These are phyloP conservation scores for Eremobia ochroleuca DNA, from an alignment of 2,888 invertebrate species.

Conservation along the genomic window DNA sequence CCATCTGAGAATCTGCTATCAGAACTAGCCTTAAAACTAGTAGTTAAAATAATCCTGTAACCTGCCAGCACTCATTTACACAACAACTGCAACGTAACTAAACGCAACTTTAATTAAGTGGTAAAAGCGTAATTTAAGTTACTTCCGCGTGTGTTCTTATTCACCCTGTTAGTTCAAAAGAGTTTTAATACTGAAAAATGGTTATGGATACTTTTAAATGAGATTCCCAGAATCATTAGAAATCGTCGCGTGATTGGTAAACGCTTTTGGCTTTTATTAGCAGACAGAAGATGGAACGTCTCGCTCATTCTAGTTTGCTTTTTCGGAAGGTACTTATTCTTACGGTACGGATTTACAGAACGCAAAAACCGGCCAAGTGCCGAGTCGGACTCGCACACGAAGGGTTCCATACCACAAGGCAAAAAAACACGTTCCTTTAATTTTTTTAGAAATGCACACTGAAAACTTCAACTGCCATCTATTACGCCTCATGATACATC, in stretches of 20 bases:
- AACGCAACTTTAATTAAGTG: constrained; percentile 45
- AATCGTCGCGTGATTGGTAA: not conserved
- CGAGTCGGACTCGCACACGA: too few relatives aligned
- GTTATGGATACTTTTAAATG: not conserved
- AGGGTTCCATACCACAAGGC: too few relatives aligned
- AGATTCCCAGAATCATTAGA: not conserved
- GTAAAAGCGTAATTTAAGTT: constrained; percentile 48
- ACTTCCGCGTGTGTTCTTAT: constrained; percentile 26
- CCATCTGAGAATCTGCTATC: not conserved
- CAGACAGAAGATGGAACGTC: not conserved
- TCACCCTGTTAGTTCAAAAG: constrained; percentile 10
- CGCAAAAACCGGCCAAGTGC: not conserved
- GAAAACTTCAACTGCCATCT: too few relatives aligned
- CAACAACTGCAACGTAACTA: constrained; percentile 34
- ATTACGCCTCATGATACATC: too few relatives aligned
- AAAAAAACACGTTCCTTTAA: too few relatives aligned
- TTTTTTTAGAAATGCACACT: too few relatives aligned
- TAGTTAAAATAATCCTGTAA: constrained; percentile 1
- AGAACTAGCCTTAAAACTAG: not conserved
- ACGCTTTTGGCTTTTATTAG: not conserved
- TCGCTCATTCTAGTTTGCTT: not conserved
- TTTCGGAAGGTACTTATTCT: not conserved
- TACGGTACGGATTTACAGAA: not conserved
- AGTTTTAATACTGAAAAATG: not conserved
- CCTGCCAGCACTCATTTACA: constrained; percentile 6